A percentile compares a stretch with the other conserved stretches of the same genome.
Evolutionary conservation across 1,140 invertebrate species (phyloP).

Genomic region (Neelides sp.): DNA sequence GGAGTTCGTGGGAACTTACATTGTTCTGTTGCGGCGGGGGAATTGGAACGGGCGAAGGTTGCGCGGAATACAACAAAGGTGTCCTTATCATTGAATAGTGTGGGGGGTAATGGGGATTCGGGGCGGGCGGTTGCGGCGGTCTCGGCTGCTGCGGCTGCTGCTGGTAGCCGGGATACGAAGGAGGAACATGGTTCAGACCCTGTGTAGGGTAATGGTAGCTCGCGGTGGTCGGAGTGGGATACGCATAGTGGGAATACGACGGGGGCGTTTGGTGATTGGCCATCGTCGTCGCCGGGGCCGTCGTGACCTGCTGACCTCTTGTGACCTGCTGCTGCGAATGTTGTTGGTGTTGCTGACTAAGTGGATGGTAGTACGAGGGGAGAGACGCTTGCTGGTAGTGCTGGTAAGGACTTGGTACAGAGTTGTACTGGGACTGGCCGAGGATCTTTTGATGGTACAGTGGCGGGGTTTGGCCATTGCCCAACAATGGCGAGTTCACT

Average conservation of each 20-base stretch:
- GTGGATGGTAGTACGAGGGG: constrained; percentile 31
- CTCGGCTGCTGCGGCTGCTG: constrained; percentile 33
- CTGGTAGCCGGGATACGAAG: constrained; percentile 28
- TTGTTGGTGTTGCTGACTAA: constrained; percentile 5
- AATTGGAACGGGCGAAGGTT: not conserved
- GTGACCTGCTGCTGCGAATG: constrained; percentile 20
- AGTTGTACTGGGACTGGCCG: constrained; percentile 33
- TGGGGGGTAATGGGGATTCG: constrained; percentile 1
- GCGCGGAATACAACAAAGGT: not conserved
- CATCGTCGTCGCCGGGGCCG: constrained; percentile 28
- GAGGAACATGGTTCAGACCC: constrained; percentile 4
- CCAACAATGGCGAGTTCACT: not conserved
- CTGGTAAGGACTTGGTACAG: too few species aligned
- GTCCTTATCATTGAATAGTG: too few species aligned
- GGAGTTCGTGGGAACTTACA: not conserved
- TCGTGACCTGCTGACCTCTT: constrained; percentile 7
- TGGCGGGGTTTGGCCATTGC: constrained; percentile 31
- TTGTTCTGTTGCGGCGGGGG: not conserved
- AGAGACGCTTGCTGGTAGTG: constrained; percentile 8
- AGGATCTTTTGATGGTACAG: constrained; percentile 25
- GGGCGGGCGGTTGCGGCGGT: constrained; percentile 1
- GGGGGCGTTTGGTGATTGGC: too few species aligned
- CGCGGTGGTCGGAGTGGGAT: constrained; percentile 13
- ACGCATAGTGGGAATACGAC: not conserved
- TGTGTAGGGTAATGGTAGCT: constrained; percentile 4